Evolutionary conservation across 2,113 vertebrate species (phyloP), one percentile per base, ranked within the genome.

Genomic region (Pomatorhinus ruficollis): DNA sequence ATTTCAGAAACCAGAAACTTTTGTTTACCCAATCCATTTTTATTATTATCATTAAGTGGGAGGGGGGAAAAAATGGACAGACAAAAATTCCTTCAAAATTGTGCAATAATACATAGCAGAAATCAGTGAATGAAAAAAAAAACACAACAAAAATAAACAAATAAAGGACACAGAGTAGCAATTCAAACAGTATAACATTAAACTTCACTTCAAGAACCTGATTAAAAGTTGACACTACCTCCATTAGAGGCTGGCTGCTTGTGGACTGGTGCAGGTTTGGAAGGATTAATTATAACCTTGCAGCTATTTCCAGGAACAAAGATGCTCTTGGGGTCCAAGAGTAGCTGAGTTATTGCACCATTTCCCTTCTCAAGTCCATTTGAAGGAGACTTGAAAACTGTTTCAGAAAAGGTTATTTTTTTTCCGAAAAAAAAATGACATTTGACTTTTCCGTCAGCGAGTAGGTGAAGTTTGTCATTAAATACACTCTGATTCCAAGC

Each of bases 61-160:
- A 96, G 93, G 65, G 91, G 76, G 8, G 63, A 93, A 95, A 95
- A 71, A 81, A 70, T 4, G 89, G 94, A 97, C 97, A 97, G 96
- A 98, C 96, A 96, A 97, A 96, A 93, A 95, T 52, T 97, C 85
- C 96, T 96, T 97, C 96, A 92, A 97, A 96, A 83, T 83, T 98
- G 97, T 98, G 97, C 96, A 96, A 97, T 96, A 97, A 97, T 42
- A 97, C 94, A 93, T 65, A 97, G 96, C 97, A 96, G 92, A 97
- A 96, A 95, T 93, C 91, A 89, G 89, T 66, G 94, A 96, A 81
- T 69, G 52, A 21, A 54, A 28, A 25, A 25, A 15, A 25, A 17
- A 85, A 87, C 19, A 17, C 24, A 24, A 24, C 10, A 35, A 30
- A 37, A 37, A 10, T 70, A 65, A 49, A 81, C 45, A 19, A 31